Base-by-base conservation (phyloP, 2,113 vertebrate species). In the Gobiocypris rarus region DNA sequence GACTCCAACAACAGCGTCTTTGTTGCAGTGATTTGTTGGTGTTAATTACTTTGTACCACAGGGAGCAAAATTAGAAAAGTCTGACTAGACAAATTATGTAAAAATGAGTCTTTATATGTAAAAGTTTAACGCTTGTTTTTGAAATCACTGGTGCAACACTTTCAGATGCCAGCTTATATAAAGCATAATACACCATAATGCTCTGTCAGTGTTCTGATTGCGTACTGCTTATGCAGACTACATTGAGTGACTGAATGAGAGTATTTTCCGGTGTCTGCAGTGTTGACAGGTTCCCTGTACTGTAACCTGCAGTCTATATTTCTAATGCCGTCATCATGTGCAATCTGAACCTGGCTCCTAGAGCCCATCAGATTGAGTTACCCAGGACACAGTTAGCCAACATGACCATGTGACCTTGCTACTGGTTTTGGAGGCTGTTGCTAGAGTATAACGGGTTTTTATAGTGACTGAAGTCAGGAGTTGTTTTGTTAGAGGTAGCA, bases 361-460 rank as follows among this genome's bases (percentile, higher is more conserved):
- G 87, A 83, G 87, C 15, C 85, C 86, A 52, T 83, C 86, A 87
- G 93, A 85, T 93, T 90, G 89, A 65, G 86, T 93, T 90, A 90
- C 93, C 86, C 65, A 45, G 84, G 85, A 89, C 86, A 31, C 85
- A 76, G 56, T 89, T 88, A 87, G 84, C 85, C 50, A 84, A 2
- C 76, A 56, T 58, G 86, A 90, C 92, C 91, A 94, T 90, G 88
- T 90, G 93, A 94, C 89, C 75, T 13, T 38, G 81, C 81, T 79
- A 87, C 88, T 92, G 77, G 89, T 91, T 94, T 91, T 92, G 92
- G 89, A 90, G 73, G 90, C 90, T 94, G 94, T 95, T 95, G 93
- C 94, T 94, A 81, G 91, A 93, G 92, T 48, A 38, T 34, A 41
- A 69, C 22, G 1, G 5, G 63, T 82, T 82, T 81, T 82, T 82